A percentile compares a stretch with the other conserved stretches of the same genome.
Evolutionary conservation across 2,113 vertebrate species (phyloP).

Genomic region (Alligator mississippiensis): DNA sequence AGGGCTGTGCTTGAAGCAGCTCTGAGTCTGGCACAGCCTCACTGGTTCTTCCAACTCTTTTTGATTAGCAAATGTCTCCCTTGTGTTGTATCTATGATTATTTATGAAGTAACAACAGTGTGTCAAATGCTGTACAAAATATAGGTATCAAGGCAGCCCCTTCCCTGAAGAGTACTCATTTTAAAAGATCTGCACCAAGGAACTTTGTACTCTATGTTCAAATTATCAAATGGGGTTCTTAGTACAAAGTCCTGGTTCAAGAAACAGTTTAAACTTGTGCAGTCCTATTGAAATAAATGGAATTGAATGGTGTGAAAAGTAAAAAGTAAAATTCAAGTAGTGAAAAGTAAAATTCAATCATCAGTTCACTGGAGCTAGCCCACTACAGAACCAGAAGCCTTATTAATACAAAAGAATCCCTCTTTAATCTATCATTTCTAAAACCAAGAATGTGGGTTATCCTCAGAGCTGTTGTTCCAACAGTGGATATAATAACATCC

Average conservation of each 20-base stretch:
- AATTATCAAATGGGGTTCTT: neutral
- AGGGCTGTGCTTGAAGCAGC: too few relatives aligned
- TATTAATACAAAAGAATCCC: neutral
- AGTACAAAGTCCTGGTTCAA: neutral
- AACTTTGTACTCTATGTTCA: neutral
- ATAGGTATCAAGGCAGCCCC: neutral
- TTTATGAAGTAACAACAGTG: neutral
- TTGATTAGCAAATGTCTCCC: neutral
- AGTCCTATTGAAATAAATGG: neutral
- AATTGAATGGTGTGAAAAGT: neutral
- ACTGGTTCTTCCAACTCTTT: neutral
- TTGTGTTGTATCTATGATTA: neutral
- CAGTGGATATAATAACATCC: neutral
- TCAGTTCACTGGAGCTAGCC: neutral
- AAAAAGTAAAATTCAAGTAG: neutral
- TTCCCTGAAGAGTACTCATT: neutral
- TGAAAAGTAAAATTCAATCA: neutral
- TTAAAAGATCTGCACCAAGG: rapidly evolving
- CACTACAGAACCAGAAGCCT: neutral
- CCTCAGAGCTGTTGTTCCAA: neutral
- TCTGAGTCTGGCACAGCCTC: too few relatives aligned
- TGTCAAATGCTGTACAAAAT: neutral
- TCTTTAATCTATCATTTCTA: neutral
- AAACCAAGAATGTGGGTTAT: neutral
- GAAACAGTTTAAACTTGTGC: neutral